phyloP scores from a whole-genome alignment of 2,888 invertebrate species.

The Elgonia sp. region DNA sequence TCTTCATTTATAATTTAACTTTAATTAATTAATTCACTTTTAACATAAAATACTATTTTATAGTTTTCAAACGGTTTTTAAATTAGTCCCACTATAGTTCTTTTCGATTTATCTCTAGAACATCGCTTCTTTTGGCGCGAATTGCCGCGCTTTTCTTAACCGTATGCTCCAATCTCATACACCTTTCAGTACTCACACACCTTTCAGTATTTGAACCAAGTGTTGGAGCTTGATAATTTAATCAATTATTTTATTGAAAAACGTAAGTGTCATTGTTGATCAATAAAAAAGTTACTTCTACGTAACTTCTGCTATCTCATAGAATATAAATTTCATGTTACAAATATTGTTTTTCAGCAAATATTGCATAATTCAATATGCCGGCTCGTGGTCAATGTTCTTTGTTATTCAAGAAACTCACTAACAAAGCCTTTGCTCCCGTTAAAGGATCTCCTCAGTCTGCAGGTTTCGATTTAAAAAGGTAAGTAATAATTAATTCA shows the following conservation, averaged over 20 bases:
- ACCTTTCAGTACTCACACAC: too few species aligned
- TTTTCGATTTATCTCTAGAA: too few species aligned
- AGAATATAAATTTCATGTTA: neutral
- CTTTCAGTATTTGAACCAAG: too few species aligned
- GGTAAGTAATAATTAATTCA: slow-evolving; percentile 87
- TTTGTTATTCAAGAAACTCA: slow-evolving; percentile 93
- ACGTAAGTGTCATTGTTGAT: slow-evolving; percentile 1
- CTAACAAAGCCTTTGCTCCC: slow-evolving; percentile 94
- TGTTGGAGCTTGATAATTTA: too few species aligned
- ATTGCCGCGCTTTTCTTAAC: too few species aligned
- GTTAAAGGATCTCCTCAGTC: slow-evolving; percentile 94
- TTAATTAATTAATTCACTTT: too few species aligned
- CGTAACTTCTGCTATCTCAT: neutral
- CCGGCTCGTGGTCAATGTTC: slow-evolving; percentile 78
- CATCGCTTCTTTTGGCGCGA: too few species aligned
- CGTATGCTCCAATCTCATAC: too few species aligned
- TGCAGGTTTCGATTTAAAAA: slow-evolving; percentile 96
- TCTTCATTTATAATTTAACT: too few species aligned
- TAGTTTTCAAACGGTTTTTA: too few species aligned
- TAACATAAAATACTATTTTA: too few species aligned
- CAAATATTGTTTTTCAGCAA: neutral
- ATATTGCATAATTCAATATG: slow-evolving; percentile 36
- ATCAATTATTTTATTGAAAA: neutral
- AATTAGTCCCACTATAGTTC: too few species aligned
- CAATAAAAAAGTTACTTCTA: neutral